phyloP scores from a whole-genome alignment of 2,888 invertebrate genomes.

The Ptilodon capucinus region DNA sequence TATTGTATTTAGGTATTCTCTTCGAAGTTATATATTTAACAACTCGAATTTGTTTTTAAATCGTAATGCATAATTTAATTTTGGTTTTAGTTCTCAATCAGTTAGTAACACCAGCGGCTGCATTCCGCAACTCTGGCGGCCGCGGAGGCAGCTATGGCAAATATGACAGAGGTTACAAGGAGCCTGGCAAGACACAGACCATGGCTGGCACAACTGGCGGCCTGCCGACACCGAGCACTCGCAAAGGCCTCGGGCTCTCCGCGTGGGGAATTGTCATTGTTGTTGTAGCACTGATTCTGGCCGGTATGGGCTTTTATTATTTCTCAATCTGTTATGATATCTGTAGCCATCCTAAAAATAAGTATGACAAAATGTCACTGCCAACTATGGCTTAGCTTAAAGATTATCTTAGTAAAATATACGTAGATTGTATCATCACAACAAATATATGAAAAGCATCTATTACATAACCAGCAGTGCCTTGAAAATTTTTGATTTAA shows the following conservation, averaged over 20 bases:
- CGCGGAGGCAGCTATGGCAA: conserved; percentile 25
- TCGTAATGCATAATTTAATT: neutral
- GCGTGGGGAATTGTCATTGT: conserved; percentile 86
- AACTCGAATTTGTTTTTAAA: too few species aligned
- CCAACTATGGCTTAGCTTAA: conserved; percentile 57
- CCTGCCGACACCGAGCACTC: conserved; percentile 46
- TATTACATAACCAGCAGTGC: neutral
- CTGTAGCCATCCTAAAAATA: conserved; percentile 77
- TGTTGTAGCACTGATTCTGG: conserved; percentile 73
- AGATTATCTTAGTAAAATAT: neutral
- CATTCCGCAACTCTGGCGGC: conserved; percentile 37
- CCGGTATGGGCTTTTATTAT: conserved; percentile 83
- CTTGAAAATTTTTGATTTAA: too few species aligned
- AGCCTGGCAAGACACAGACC: conserved; percentile 40
- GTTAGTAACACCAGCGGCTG: conserved; percentile 42
- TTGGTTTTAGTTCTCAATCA: conserved; percentile 53
- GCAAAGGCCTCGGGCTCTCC: conserved; percentile 78
- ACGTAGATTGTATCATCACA: neutral
- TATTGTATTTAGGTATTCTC: neutral
- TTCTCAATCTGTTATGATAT: conserved; percentile 85
- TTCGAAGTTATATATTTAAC: neutral
- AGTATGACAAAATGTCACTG: conserved; percentile 81
- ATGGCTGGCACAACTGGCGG: conserved; percentile 48
- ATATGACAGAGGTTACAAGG: conserved; percentile 32
- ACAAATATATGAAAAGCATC: neutral